Base-by-base conservation (phyloP, 1,140 invertebrate genomes). In the Ctenoplectra terminalis region DNA sequence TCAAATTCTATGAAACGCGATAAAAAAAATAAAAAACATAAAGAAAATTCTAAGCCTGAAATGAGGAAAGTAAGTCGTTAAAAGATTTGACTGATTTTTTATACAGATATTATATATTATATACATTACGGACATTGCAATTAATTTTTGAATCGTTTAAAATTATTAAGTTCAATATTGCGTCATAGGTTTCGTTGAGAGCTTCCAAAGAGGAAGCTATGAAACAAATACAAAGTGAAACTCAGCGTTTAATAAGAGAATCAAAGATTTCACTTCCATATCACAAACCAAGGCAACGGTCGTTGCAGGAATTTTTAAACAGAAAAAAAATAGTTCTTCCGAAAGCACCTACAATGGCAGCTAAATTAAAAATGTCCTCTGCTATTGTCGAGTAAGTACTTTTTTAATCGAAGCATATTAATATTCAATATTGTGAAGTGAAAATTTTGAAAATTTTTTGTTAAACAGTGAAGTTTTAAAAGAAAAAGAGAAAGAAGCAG, bases 251-350 rank as follows among this genome's bases (percentile, higher is more conserved):
- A 92, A 84, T 96, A 2, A 92, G 97, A 88, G 96, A 97, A 92
- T 95, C 95, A 58, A 90, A 94, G 78, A 93, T 97, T 58, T 95
- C 95, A 60, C 89, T 98, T 20, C 97, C 97, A 2, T 98, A 98
- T 93, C 97, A 98, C 91, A 95, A 94, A 85, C 97, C 97, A 29
- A 96, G 96, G 87, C 95, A 96, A 83, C 93, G 96, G 58, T 95
- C 95, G 26, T 92, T 98, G 6, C 94, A 96, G 89, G 97, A 97
- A 93, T 98, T 95, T 94, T 94, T 97, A 31, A 94, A 90, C 23
- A 91, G 93, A 80, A 94, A 89, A 69, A 92, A 92, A 88, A 67
- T 87, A 46, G 13, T 34, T 31, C 70, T 93, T 17, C 92, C 92
- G 20, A 87, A 89, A 71, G 90, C 92, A 61, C 82, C 86, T 46